A percentile compares a stretch with the other conserved stretches of the same genome.
Conservation (phyloP, 2,113 vertebrate species). For the Anhinga rufa region DNA sequence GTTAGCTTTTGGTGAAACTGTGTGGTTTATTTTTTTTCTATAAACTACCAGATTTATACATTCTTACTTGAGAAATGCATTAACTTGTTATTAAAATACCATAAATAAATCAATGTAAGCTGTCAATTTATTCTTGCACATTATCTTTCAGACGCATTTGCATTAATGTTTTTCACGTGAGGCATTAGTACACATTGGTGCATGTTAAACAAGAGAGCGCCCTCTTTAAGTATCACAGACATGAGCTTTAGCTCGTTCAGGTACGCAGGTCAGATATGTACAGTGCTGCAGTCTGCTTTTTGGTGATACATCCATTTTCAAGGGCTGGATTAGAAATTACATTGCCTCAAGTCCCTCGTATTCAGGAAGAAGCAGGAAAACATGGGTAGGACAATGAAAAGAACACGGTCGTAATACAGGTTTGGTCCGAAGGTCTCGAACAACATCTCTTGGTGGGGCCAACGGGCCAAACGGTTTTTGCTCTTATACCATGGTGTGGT, state of each 20-base stretch:
- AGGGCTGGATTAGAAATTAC: neutral
- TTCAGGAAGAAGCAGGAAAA: neutral
- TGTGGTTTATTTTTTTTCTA: slow-evolving; percentile 66
- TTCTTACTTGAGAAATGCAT: slow-evolving; percentile 64
- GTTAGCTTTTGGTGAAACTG: slow-evolving; percentile 61
- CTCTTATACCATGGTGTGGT: neutral
- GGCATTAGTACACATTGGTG: neutral
- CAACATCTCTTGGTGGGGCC: too few relatives aligned
- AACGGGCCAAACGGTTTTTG: rapidly evolving
- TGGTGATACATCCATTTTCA: neutral
- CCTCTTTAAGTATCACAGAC: too few relatives aligned
- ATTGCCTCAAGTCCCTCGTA: neutral
- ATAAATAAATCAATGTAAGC: slow-evolving; percentile 31
- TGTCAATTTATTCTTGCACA: slow-evolving; percentile 19
- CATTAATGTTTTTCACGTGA: neutral
- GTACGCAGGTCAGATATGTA: rapidly evolving
- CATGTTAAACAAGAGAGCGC: neutral
- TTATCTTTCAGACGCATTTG: neutral
- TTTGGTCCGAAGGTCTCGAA: neutral
- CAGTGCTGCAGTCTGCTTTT: neutral
- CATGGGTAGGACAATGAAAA: rapidly evolving
- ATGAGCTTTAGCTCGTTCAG: neutral
- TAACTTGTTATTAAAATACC: slow-evolving; percentile 58
- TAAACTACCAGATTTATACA: slow-evolving; percentile 65
- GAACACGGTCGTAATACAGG: rapidly evolving